Conservation (phyloP, 2,113 vertebrate species). For the Pimephales promelas region DNA sequence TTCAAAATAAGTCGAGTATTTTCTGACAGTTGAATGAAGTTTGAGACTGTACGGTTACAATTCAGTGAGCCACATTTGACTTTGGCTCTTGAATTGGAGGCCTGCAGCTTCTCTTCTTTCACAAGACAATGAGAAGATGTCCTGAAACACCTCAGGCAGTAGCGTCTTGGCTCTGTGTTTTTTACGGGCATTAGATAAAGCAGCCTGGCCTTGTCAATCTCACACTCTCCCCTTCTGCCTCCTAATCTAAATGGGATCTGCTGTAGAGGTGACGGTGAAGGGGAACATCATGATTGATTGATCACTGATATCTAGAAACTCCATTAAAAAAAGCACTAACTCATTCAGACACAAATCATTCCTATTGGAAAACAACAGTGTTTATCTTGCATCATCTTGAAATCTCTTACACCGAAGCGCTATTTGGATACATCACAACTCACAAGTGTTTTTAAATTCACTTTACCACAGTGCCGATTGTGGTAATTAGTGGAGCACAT, state of each 20-base stretch:
- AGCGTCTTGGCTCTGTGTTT: slow-evolving; percentile 4
- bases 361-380: slow-evolving; percentile 7
- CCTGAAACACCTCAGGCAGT: slow-evolving; percentile 17
- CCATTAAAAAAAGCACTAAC: slow-evolving; percentile 42
- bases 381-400: slow-evolving; percentile 23
- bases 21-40: neutral
- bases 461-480: neutral
- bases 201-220: slow-evolving; percentile 54
- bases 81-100: neutral
- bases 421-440: neutral
- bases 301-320: slow-evolving; percentile 24
- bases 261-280: slow-evolving; percentile 36
- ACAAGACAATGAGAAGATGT: slow-evolving; percentile 30
- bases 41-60: slow-evolving; percentile 3
- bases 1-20: neutral
- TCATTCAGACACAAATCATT: slow-evolving; percentile 30
- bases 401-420: neutral
- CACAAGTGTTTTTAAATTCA: slow-evolving; percentile 22
- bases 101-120: slow-evolving; percentile 12
- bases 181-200: slow-evolving; percentile 49
- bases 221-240: slow-evolving; percentile 29
- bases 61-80: neutral
- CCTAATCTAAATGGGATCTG: slow-evolving; percentile 61
- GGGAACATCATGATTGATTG: slow-evolving; percentile 29
- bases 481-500: slow-evolving; percentile 10